phyloP scores from a whole-genome alignment of 2,113 vertebrate species.

The Cephalopterus ornatus region DNA sequence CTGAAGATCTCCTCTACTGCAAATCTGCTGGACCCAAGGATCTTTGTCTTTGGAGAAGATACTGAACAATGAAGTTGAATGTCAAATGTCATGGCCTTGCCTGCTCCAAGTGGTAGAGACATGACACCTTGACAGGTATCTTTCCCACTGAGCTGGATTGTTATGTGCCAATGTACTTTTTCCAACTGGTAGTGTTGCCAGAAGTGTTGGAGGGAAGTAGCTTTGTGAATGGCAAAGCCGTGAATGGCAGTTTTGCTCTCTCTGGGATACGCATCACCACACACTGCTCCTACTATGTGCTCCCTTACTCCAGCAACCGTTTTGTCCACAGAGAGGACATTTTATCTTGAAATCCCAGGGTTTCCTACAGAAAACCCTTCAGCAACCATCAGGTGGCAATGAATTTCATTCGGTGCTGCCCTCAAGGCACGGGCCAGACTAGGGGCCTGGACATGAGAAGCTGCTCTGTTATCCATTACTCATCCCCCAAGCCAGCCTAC shows the following conservation, averaged over 20 bases:
- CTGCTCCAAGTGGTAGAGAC: background rate
- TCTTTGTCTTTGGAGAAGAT: background rate
- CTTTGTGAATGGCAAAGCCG: background rate
- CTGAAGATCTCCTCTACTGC: background rate
- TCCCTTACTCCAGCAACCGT: background rate
- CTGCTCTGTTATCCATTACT: constrained; percentile 35
- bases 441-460: background rate
- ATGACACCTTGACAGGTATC: background rate
- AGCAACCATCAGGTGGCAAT: background rate
- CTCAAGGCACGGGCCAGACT: background rate
- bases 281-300: background rate
- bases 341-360: background rate
- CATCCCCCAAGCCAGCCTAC: background rate
- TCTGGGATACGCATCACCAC: background rate
- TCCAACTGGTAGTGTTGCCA: background rate
- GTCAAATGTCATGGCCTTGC: fast-evolving
- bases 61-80: background rate
- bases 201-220: background rate
- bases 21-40: background rate
- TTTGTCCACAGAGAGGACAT: background rate
- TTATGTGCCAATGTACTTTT: background rate
- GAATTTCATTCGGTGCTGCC: background rate
- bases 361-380: background rate
- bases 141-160: background rate
- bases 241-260: background rate